Evolutionary conservation across 53 echinoderm and acorn worm species (phyloP), one percentile per base, ranked within the genome.

Genomic region (Patiria pectinifera): DNA sequence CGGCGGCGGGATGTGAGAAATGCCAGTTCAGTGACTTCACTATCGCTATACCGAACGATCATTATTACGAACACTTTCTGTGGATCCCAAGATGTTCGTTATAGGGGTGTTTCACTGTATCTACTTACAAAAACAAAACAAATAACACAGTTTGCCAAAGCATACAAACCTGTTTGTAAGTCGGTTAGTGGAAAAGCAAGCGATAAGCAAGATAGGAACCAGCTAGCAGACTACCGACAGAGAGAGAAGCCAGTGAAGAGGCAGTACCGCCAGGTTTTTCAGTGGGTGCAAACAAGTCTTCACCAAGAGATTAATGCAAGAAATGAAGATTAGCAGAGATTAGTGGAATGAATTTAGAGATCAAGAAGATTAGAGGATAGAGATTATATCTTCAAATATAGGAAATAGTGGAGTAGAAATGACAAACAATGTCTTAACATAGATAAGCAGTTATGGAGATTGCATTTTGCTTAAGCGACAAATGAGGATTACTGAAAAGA

Each of bases 131-230:
- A 35, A 35, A 35, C 35, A 35, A 35, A 35, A 35, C 35, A 35
- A 35, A 35, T 35, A 35, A 35, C 35, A 35, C 35, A 53, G 53
- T 53, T 53, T 53, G 53, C 6, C 53, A 2, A 53, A 53, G 53
- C 53, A 53, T 53, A 66, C 66, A 66, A 66, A 66, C 66, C 66
- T 66, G 19, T 66, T 7, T 63, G 24, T 23, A 23, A 22, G 53
- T 15, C 0, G 59, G 6, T 82, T 82, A 82, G 82, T 58, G 2
- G 59, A 82, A 59, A 82, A 82, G 47, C 59, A 82, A 48, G 47
- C 82, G 23, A 53, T 59, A 19, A 82, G 82, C 23, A 53, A 82
- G 82, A 82, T 53, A 82, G 82, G 82, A 49, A 82, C 82, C 82
- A 82, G 23, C 45, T 6, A 82, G 58, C 82, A 82, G 82, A 11